phyloP scores from a whole-genome alignment of 2,888 invertebrate species.

The Archips crataeganus region DNA sequence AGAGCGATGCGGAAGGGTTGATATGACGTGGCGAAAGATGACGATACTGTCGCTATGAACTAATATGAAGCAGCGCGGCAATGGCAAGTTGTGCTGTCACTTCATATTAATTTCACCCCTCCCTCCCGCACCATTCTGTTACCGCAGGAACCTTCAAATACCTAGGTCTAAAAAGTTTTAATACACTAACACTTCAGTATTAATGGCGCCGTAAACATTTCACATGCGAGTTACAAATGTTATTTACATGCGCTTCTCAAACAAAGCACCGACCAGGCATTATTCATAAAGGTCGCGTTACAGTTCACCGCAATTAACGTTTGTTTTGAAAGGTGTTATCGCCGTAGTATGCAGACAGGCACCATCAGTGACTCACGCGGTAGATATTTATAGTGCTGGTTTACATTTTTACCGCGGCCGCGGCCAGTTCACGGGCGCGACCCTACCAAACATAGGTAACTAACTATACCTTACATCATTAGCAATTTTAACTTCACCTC shows the following conservation, averaged over 20 bases:
- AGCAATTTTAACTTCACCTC: slow-evolving; percentile 14
- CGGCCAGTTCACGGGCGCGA: slow-evolving; percentile 65
- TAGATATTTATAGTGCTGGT: slow-evolving; percentile 61
- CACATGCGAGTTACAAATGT: background rate
- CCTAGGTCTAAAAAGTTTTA: background rate
- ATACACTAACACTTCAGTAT: background rate
- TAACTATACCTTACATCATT: slow-evolving; percentile 23
- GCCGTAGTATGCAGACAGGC: slow-evolving; percentile 41
- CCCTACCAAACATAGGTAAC: slow-evolving; percentile 29
- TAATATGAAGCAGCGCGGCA: background rate
- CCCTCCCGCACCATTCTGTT: background rate
- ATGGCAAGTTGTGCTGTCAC: background rate
- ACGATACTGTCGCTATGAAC: background rate
- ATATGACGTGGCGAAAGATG: background rate
- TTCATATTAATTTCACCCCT: background rate
- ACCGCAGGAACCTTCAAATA: background rate
- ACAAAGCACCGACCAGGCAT: slow-evolving; percentile 24
- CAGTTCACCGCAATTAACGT: slow-evolving; percentile 36
- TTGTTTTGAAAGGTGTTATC: slow-evolving; percentile 41
- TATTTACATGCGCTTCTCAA: slow-evolving; percentile 16
- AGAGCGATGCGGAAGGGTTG: background rate
- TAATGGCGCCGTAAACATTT: slow-evolving; percentile 1
- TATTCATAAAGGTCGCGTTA: slow-evolving; percentile 40
- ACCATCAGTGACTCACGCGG: slow-evolving; percentile 55
- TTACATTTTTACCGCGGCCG: slow-evolving; percentile 61